These are phyloP conservation scores for Pocillopora damicornis DNA, from an alignment of 64 coral and sea anemone species.

Conservation along the genomic window DNA sequence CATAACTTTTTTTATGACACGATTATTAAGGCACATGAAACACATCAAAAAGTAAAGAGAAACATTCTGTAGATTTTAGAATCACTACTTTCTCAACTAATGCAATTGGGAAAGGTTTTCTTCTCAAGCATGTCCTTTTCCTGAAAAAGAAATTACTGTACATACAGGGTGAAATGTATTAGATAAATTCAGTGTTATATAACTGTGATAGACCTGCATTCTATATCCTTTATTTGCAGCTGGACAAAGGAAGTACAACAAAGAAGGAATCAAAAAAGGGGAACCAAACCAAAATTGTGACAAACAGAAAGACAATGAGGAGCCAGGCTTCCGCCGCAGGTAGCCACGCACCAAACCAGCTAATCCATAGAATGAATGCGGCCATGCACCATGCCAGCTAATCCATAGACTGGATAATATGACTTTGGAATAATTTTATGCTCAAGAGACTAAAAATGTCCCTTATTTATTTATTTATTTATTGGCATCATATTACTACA, in stretches of 20 bases:
- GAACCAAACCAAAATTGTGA: not conserved
- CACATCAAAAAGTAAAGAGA: too few species aligned
- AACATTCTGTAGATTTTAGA: too few species aligned
- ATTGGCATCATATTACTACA: too few species aligned
- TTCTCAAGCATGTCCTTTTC: not conserved
- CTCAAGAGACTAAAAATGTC: too few species aligned
- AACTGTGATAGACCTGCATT: not conserved
- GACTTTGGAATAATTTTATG: too few species aligned
- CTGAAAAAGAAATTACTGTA: not conserved
- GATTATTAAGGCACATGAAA: too few species aligned
- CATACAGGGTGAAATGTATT: not conserved
- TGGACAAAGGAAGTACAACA: not conserved
- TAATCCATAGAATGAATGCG: not conserved
- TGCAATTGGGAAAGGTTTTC: too few species aligned
- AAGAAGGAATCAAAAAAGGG: not conserved
- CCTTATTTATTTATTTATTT: too few species aligned
- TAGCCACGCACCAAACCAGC: conserved; percentile 21
- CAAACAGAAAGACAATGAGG: not conserved
- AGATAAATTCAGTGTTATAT: not conserved
- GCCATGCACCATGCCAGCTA: conserved; percentile 9
- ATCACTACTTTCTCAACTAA: too few species aligned
- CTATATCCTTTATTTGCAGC: not conserved
- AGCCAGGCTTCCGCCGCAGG: not conserved
- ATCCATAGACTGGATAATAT: not conserved
- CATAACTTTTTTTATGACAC: too few species aligned